Conservation (phyloP, 2,113 vertebrate species). For the Epinephelus lanceolatus region DNA sequence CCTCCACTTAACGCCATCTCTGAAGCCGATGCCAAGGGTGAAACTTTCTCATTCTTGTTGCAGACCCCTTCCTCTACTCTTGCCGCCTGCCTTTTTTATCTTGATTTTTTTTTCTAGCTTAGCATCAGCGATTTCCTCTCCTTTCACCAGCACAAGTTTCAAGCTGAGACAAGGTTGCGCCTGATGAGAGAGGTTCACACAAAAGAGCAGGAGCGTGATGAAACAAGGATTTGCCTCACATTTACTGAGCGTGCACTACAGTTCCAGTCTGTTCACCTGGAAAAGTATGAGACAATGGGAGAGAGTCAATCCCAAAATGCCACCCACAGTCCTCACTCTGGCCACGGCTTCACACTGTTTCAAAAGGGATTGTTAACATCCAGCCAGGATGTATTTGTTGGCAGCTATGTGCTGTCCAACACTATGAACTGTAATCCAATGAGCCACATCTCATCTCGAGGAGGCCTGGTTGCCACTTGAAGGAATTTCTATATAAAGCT, state of each 20-base stretch:
- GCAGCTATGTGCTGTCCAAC: constrained; percentile 41
- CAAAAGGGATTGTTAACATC: constrained; percentile 44
- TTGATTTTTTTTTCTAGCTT: constrained; percentile 8
- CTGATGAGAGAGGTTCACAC: constrained; percentile 51
- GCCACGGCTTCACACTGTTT: constrained; percentile 20
- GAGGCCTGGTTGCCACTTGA: constrained; percentile 37
- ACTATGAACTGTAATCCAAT: constrained; percentile 55
- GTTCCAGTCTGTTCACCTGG: constrained; percentile 56
- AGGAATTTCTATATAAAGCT: constrained; percentile 34
- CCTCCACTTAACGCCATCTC: constrained; percentile 16
- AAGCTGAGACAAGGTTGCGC: constrained; percentile 53
- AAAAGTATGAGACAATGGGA: constrained; percentile 36
- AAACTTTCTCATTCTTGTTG: constrained; percentile 10
- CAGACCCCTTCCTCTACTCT: not conserved
- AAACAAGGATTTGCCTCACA: constrained; percentile 23
- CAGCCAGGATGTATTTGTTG: constrained; percentile 44
- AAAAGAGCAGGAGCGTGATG: constrained; percentile 34
- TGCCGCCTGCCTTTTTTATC: constrained; percentile 20
- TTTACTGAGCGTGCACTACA: not conserved
- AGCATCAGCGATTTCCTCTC: constrained; percentile 42
- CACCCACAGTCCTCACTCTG: constrained; percentile 18
- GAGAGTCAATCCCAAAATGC: constrained; percentile 34
- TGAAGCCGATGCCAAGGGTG: not conserved
- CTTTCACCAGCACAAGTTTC: constrained; percentile 33
- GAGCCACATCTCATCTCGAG: constrained; percentile 47